Evolutionary conservation across 2,113 vertebrate genomes (phyloP), one percentile per base, ranked within the genome.

Genomic region (Pedetes capensis): DNA sequence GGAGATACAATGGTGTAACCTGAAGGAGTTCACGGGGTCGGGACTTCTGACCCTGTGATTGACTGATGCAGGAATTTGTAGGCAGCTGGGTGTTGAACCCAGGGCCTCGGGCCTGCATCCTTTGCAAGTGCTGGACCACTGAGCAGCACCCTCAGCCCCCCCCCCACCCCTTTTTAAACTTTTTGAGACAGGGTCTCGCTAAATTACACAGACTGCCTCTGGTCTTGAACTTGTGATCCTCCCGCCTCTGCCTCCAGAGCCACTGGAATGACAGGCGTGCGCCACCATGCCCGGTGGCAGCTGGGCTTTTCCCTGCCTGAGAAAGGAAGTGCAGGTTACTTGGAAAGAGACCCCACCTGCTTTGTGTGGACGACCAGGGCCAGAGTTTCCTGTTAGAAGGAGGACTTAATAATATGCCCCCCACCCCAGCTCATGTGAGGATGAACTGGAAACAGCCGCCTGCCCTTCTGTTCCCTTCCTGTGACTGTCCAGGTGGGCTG

Each of bases 361-460:
- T 68, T 12, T 27, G 64, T 55, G 47, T 29, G 44, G 55, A 27
- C 49, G 55, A 27, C 49, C 47, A 34, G 25, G n/a, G 22, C 69
- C 18, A 0, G 1, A 18, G n/a, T 20, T 51, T 39, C 25, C 61
- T 10, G 13, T 8, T n/a, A 69, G 17, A 18, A n/a, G 32, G 22
- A n/a, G 64, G n/a, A 39, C 25, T 1, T 11, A 68, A 66, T 20
- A 18, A 10, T 25, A 1, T 2, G 16, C 0, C 23, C 42, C 10
- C 44, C 32, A 20, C 18, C 13, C 64, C 23, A 8, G 71, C 69
- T 74, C 53, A 57, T 0, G 11, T 6, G 23, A 57, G 53, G 51
- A 47, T 55, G 72, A 61, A 14, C 44, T 13, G 57, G 39, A 74
- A 55, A 44, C 1, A 2, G 29, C 44, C 22, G 53, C 32, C 27